Evolutionary conservation across 2,797 vertebrate species (phyloP), one percentile per base, ranked within the genome.

Genomic region (Alcedo quadribrachys): DNA sequence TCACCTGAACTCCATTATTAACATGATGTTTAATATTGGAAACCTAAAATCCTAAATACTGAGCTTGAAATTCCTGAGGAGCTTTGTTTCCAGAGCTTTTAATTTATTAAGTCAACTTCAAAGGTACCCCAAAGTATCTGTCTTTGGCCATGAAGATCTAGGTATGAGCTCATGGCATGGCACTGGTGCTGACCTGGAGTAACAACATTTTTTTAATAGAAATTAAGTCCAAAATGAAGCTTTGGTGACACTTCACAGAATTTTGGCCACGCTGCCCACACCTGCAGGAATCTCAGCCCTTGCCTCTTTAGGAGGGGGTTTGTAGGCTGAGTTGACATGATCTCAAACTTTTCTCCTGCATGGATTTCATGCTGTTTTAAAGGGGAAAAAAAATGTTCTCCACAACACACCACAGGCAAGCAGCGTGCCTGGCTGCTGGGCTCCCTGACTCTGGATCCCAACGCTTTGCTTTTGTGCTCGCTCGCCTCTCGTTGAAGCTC

Each of bases 291-390:
- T 16, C 28, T 61, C n/a, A 68, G 42, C 61, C 51, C 22, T 78
- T 3, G 0, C 28, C 28, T 81, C 37, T 27, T 16, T 7, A 9
- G 8, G 21, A 48, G 5, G 3, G 19, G 2, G 2, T 19, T 61
- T 0, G 5, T 58, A 66, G 55, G 43, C 32, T 84, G 70, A 60
- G 51, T 1, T 69, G 81, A 19, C 1, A 0, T 3, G 2, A 5
- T 32, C 51, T 51, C 32, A 28, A 35, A 24, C 83, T 65, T 60
- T 73, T 55, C 43, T 75, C 68, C 71, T 51, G 45, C 6, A 11
- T 0, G 2, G 78, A 57, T 84, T 86, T 91, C 53, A 42, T 0
- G 0, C 55, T 45, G 15, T 21, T 60, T 19, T 32, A 65, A 51
- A 48, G 3, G 37, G 6, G 15, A 40, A 40, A 37, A 33, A 69